Evolutionary conservation across 2,888 invertebrate species (phyloP).

Genomic region (Brachycybe producta): DNA sequence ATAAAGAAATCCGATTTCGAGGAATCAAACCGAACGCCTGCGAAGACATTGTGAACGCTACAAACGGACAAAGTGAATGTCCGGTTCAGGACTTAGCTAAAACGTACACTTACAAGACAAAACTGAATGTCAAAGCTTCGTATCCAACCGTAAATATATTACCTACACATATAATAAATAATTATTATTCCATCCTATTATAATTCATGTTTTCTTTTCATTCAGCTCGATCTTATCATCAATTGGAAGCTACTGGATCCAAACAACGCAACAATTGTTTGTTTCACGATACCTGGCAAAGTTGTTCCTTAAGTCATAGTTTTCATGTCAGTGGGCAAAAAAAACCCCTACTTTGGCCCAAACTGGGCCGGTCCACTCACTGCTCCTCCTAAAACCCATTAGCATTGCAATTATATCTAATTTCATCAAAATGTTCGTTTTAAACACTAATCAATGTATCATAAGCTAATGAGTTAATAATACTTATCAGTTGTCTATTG

Average conservation of each 20-base stretch:
- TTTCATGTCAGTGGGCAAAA: no score
- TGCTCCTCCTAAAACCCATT: no score
- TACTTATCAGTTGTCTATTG: no score
- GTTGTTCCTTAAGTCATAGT: no score
- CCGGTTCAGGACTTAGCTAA: not conserved
- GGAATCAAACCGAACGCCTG: conserved; percentile 9
- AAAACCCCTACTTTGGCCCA: no score
- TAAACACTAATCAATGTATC: no score
- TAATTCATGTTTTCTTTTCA: not conserved
- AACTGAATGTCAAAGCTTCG: not conserved
- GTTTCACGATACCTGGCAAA: not conserved
- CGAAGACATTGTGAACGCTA: conserved; percentile 5
- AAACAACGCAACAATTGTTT: conserved; percentile 1
- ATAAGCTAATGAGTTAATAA: no score
- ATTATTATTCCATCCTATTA: not conserved
- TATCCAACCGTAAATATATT: conserved; percentile 3
- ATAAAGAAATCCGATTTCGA: conserved; percentile 5
- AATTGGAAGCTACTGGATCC: not conserved
- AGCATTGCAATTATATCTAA: no score
- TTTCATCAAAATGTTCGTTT: no score
- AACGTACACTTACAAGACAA: conserved; percentile 1
- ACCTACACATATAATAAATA: not conserved
- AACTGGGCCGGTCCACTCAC: no score
- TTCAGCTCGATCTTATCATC: not conserved
- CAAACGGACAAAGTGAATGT: not conserved